Evolutionary conservation across 2,888 invertebrate genomes (phyloP).

Genomic region (Lasioglossum morio): DNA sequence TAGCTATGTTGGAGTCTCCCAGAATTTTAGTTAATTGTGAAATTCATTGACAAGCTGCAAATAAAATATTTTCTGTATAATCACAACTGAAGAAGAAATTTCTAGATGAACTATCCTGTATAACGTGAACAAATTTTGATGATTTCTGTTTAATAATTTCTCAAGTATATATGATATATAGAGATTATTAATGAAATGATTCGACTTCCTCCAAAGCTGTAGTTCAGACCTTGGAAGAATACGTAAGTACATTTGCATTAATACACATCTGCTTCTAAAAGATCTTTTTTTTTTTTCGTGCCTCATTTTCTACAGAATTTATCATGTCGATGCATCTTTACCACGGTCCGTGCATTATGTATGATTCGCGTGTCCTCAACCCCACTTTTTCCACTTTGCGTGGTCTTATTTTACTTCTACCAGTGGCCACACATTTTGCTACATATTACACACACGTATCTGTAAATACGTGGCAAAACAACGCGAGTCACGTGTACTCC

Average conservation of each 20-base stretch:
- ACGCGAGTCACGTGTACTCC: not conserved
- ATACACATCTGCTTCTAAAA: constrained; percentile 26
- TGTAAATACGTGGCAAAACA: not conserved
- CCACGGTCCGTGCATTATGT: constrained; percentile 81
- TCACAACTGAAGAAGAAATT: no score
- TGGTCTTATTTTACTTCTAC: constrained; percentile 56
- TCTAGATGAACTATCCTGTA: no score
- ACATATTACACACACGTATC: constrained; percentile 16
- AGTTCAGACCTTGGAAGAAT: constrained; percentile 11
- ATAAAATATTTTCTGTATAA: no score
- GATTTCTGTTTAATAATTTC: not conserved
- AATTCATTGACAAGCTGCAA: no score
- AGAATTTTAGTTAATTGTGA: no score
- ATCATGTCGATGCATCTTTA: constrained; percentile 81
- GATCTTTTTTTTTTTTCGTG: constrained; percentile 58
- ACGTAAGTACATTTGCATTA: constrained; percentile 32
- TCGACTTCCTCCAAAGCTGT: not conserved
- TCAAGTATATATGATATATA: no score
- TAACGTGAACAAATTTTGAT: not conserved
- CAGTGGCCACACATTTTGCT: constrained; percentile 27
- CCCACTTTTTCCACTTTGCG: constrained; percentile 65
- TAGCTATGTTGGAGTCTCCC: no score
- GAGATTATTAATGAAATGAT: not conserved
- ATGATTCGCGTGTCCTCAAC: constrained; percentile 82
- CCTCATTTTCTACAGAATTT: constrained; percentile 76